Evolutionary conservation across 2,797 vertebrate species (phyloP).

Genomic region (Pogonophryne albipinna): DNA sequence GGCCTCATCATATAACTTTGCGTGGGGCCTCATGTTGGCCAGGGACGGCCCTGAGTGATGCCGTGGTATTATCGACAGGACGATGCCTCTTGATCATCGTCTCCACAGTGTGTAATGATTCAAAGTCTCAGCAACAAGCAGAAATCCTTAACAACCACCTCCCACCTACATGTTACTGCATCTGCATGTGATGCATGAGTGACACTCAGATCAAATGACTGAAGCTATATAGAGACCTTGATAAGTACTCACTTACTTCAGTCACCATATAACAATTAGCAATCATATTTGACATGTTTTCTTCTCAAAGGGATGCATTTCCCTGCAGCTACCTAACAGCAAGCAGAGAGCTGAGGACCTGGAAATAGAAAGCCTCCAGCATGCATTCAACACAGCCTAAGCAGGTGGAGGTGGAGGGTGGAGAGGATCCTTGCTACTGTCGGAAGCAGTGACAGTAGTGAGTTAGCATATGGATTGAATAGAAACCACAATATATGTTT

Average conservation of each 20-base stretch:
- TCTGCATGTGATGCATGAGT: not conserved
- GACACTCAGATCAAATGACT: not conserved
- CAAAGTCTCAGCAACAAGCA: conserved; percentile 8
- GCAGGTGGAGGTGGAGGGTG: conserved; percentile 19
- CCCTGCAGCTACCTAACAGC: conserved; percentile 20
- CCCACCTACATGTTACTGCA: not conserved
- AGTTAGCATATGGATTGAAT: not conserved
- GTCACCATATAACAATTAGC: conserved; percentile 4
- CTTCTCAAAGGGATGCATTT: conserved; percentile 1
- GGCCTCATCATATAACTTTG: too few relatives aligned
- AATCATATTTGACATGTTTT: conserved; percentile 19
- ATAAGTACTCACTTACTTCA: conserved; percentile 10
- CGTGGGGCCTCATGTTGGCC: too few relatives aligned
- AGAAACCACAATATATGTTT: not conserved
- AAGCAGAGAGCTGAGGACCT: conserved; percentile 20
- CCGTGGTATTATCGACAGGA: conserved; percentile 15
- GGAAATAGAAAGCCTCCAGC: conserved; percentile 31
- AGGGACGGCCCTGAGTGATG: not conserved
- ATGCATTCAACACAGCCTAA: conserved; percentile 5
- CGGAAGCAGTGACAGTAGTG: conserved; percentile 10
- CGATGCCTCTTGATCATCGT: conserved; percentile 10
- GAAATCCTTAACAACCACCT: not conserved
- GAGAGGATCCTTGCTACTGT: conserved; percentile 17
- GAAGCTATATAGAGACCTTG: conserved; percentile 4
- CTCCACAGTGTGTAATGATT: conserved; percentile 4